Evolutionary conservation across 1,140 invertebrate species (phyloP), one percentile per base, ranked within the genome.

Genomic region (Ditylenchus dipsaci): DNA sequence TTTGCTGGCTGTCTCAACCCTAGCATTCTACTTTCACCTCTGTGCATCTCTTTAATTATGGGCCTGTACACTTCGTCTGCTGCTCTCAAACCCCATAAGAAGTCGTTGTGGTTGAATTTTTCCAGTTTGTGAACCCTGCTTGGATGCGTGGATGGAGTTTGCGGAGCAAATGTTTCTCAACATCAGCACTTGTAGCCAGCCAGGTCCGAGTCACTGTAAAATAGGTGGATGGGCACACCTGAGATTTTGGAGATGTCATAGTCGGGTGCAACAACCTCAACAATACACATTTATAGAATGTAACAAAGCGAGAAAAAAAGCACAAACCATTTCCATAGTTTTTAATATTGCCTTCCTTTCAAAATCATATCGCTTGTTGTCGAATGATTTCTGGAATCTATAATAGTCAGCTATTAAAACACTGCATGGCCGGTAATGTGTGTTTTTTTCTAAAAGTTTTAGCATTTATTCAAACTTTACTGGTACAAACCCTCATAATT

Each of bases 41-140:
- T 53, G 3, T 26, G n/a, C 3, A 53, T 53, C 23, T 53, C 49
- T 21, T 53, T 26, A 17, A 53, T 53, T 7, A 53, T 53, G 3
- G 49, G 49, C 15, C n/a, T 21, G 59, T 79, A 79, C 27, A 79
- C 70, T 43, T 69, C 59, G 21, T 75, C 61, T 1, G 63, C 57
- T 7, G 78, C 78, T 17, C 62, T 45, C 21, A 79, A 60, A 15
- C 78, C 78, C 63, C 68, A 79, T n/a, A 79, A 65, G 64, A 78
- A 79, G 63, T 79, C 78, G 15, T 73, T 63, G 67, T 79, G 78
- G 67, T 80, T 79, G 61, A 79, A 79, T 33, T 80, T 66, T 3
- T 56, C 17, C 53, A 78, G 21, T 53, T 71, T 59, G 13, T 67
- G 53, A 8, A 42, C 27, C 29, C n/a, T 57, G 75, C 76, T n/a